Conservation (phyloP, 2,113 vertebrate species). For the Oceanites oceanicus region DNA sequence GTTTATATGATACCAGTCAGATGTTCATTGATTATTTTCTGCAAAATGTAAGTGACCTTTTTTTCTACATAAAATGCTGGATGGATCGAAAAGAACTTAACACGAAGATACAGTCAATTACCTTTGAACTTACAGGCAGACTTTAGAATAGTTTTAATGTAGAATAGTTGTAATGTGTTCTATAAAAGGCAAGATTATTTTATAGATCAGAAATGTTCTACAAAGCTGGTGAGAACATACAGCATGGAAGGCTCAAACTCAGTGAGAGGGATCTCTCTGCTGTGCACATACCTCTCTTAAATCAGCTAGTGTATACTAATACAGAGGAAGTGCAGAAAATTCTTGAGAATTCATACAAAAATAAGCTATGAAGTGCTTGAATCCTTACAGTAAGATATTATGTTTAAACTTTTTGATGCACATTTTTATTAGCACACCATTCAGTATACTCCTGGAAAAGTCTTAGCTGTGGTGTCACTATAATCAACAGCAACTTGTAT, state of each 20-base stretch:
- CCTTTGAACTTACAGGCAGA: slow-evolving; percentile 8
- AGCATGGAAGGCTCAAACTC: not conserved
- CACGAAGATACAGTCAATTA: not conserved
- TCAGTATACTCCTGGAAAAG: not conserved
- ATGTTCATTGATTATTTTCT: not conserved
- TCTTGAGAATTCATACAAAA: not conserved
- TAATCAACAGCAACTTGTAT: slow-evolving; percentile 24
- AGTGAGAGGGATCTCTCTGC: not conserved
- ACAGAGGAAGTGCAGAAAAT: not conserved
- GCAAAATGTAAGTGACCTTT: not conserved
- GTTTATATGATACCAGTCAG: not conserved
- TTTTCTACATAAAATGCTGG: not conserved
- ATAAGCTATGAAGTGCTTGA: not conserved
- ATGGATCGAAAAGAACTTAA: not conserved
- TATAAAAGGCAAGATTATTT: slow-evolving; percentile 9
- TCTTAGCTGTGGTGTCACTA: not conserved
- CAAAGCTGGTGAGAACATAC: not conserved
- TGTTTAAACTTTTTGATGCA: not conserved
- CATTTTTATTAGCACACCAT: slow-evolving; percentile 22
- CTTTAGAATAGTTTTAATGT: not conserved
- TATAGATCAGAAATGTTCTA: not conserved
- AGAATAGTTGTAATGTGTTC: not conserved
- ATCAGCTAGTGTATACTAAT: not conserved
- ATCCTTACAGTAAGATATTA: not conserved
- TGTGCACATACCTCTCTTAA: not conserved